Base-by-base conservation (phyloP, 2,113 vertebrate species). In the Istiophorus platypterus region DNA sequence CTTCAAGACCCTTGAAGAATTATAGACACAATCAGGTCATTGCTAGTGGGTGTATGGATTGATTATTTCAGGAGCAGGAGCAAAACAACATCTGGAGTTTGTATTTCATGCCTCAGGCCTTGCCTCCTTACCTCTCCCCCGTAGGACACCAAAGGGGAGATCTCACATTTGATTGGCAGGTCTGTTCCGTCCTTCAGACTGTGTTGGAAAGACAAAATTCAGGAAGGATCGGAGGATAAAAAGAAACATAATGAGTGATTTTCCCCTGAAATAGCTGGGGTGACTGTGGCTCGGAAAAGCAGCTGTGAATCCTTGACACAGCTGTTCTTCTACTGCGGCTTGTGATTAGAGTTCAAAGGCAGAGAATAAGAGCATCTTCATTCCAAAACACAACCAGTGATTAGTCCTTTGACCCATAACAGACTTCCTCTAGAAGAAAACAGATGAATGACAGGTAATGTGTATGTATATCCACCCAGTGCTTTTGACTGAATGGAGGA, bases 101-200 rank as follows among this genome's bases (percentile, higher is more conserved):
- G 14, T 41, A 31, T 70, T 79, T 15, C 22, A 76, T 8, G 6
- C 8, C 4, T 0, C 11, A 45, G 42, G 42, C 45, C 37, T 12
- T 6, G 39, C 12, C 37, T 27, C 52, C 96, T 96, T 94, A 99
- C 98, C 94, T 99, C 98, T 91, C 98, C 98, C 59, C 96, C 96
- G 0, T 99, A 99, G 61, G 98, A 99, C 64, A 97, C 78, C 2
- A 98, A 95, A 5, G 98, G 97, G 37, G 97, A 99, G 90, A 99
- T 97, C 92, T 99, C 98, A 91, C 98, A 99, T 90, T 98, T 98
- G 92, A 99, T 97, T 22, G 97, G 97, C 78, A 96, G 89, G 85
- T 99, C 98, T 0, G 95, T 97, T 81, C 96, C 97, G 34, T 99
- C 98, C 91, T 99, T 98, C 92, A 99, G 89, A 81, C 98, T 99